phyloP scores from a whole-genome alignment of 2,113 vertebrate genomes.

The Hipposideros armiger region DNA sequence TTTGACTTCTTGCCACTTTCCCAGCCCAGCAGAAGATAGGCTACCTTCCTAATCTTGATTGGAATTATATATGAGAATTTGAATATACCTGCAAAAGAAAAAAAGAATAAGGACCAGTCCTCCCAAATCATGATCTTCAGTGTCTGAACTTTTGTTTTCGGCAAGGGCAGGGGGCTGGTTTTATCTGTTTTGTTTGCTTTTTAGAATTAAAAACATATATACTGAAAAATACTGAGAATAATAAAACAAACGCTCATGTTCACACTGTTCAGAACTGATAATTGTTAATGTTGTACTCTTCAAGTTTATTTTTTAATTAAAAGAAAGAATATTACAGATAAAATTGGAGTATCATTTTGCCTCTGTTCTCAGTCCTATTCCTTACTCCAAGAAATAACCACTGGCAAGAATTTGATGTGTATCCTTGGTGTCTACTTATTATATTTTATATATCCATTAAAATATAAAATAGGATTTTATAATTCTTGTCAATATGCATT shows the following conservation, averaged over 20 bases:
- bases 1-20: slow-evolving; percentile 86
- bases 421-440: neutral
- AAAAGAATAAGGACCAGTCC: neutral
- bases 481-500: neutral
- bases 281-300: slow-evolving; percentile 37
- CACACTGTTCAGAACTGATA: neutral
- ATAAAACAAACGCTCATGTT: neutral
- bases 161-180: neutral
- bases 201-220: slow-evolving; percentile 4
- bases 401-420: neutral
- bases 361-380: neutral
- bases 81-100: slow-evolving; percentile 31
- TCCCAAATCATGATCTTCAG: neutral
- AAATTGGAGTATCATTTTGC: neutral
- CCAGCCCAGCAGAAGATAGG: slow-evolving; percentile 82
- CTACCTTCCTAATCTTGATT: slow-evolving; percentile 69
- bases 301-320: slow-evolving; percentile 56
- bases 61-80: slow-evolving; percentile 14
- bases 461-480: slow-evolving; percentile 7
- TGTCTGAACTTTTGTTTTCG: slow-evolving; percentile 48
- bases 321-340: neutral
- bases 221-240: neutral
- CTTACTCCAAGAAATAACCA: neutral
- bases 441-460: neutral
- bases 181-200: slow-evolving; percentile 43